phyloP scores from a whole-genome alignment of 2,113 vertebrate species.

The Mormyrus lacerda region DNA sequence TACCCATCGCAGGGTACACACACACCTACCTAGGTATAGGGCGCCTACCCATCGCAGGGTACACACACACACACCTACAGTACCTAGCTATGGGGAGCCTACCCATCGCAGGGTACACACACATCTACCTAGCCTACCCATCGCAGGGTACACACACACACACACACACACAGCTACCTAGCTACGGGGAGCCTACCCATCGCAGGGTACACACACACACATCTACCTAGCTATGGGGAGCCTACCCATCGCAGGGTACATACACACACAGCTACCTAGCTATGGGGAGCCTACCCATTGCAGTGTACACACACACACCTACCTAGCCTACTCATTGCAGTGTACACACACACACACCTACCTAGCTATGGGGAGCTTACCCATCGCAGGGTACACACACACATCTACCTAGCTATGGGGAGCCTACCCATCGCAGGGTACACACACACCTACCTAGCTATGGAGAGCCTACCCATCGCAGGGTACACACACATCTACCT shows the following conservation, averaged over 20 bases:
- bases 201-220: no score
- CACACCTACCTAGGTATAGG: no score
- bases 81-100: background rate
- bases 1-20: background rate
- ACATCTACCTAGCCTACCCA: background rate
- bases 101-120: background rate
- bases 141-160: background rate
- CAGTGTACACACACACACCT: background rate
- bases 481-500: no score
- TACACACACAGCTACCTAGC: background rate
- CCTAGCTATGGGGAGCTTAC: background rate
- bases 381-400: background rate
- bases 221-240: background rate
- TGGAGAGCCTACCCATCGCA: no score
- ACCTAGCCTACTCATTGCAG: background rate
- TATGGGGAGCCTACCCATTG: background rate
- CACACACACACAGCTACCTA: no score
- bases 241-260: background rate
- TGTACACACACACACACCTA: background rate
- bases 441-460: background rate
- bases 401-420: background rate
- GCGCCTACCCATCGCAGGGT: background rate
- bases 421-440: background rate
- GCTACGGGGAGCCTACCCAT: no score
- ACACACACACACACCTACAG: background rate